Evolutionary conservation across 2,888 invertebrate species (phyloP), one percentile per base, ranked within the genome.

Genomic region (Ennomos quercinarius): DNA sequence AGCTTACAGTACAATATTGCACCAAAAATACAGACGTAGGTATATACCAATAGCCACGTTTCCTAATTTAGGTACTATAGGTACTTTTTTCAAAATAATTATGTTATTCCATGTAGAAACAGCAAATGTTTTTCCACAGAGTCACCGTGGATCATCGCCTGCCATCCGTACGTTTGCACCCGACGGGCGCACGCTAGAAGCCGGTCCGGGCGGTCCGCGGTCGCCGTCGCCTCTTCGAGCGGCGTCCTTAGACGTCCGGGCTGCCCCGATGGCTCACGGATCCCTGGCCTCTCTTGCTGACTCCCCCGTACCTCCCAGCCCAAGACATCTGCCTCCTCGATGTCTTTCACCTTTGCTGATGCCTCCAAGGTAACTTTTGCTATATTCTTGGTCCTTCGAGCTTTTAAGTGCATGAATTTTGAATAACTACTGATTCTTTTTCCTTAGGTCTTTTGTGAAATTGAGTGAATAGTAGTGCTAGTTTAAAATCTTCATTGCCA

Each of bases 141-240:
- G 95, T 69, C 96, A 96, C 77, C 95, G 97, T 41, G 96, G 96
- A 8, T 96, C 96, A 0, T 97, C 97, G 0, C 97, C 97, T 0
- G 97, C 97, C 68, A 97, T 97, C 69, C 94, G 97, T 66, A 96
- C 97, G 0, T 97, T 96, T 74, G 96, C 96, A 13, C 97, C 97
- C 0, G 97, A 97, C 77, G 97, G 97, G 0, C 94, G 96, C 12
- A 94, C 95, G 1, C 78, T 93, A 1, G 93, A 93, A 64, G 93
- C 89, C 53, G 70, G 85, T 89, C 76, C 95, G 90, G 68, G 95
- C 90, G 35, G 95, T 90, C 93, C 94, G 0, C 87, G 96, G 54
- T 96, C 96, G 0, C 96, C 97, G 0, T 97, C 97, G 17, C 97
- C 97, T 5, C 94, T 96, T 58, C 94, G 96, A 38, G 95, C 96